Evolutionary conservation across 2,888 invertebrate genomes (phyloP).

Genomic region (Drosophila subsilvestris): DNA sequence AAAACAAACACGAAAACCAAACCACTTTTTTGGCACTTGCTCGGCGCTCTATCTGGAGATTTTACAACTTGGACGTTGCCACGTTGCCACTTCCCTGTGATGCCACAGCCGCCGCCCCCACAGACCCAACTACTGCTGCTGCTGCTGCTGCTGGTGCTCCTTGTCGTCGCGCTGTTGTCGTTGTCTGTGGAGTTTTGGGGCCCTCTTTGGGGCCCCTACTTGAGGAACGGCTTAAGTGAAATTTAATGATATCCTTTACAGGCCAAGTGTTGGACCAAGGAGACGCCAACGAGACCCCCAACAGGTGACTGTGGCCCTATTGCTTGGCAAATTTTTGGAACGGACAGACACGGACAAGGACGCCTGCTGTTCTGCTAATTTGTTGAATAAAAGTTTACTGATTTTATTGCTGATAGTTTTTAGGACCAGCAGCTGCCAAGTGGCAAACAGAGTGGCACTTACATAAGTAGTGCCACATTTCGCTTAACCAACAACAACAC

Average conservation of each 20-base stretch:
- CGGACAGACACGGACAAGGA: not conserved
- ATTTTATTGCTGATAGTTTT: conserved; percentile 55
- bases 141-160: not conserved
- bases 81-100: not conserved
- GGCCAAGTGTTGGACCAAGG: conserved; percentile 36
- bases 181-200: conserved; percentile 34
- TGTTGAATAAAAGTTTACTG: conserved; percentile 57
- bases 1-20: conserved; percentile 54
- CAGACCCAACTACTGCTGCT: not conserved
- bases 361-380: conserved; percentile 55
- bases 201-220: conserved; percentile 33
- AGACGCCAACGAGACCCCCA: conserved; percentile 35
- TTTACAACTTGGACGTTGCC: conserved; percentile 8
- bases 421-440: conserved; percentile 17
- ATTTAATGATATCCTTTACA: conserved; percentile 70
- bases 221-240: conserved; percentile 68
- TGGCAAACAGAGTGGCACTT: conserved; percentile 2
- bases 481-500: too few species aligned
- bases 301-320: conserved; percentile 61
- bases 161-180: conserved; percentile 17
- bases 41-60: conserved; percentile 18
- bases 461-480: not conserved
- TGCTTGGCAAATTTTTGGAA: conserved; percentile 6
- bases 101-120: not conserved
- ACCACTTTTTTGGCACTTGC: conserved; percentile 63